Conservation (phyloP, 2,888 invertebrate species). For the Trichogramma evanescens region DNA sequence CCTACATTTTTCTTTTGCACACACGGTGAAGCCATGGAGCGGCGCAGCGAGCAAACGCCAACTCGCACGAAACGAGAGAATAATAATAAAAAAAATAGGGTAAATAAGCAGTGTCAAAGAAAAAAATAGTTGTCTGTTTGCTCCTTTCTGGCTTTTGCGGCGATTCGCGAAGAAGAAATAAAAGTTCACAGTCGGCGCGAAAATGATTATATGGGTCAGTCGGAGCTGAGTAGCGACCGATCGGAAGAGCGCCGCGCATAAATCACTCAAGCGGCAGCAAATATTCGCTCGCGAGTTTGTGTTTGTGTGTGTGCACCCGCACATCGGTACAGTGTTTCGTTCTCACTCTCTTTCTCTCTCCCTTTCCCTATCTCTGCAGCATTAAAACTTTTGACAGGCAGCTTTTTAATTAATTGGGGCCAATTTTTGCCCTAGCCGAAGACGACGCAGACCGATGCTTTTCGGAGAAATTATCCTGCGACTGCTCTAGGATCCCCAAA, state of each 20-base stretch:
- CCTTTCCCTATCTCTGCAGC: not conserved
- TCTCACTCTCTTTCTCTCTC: not conserved
- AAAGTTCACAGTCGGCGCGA: not conserved
- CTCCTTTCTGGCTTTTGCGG: not conserved
- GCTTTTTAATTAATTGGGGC: slow-evolving; percentile 11
- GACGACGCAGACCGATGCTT: too few species aligned
- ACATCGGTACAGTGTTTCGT: not conserved
- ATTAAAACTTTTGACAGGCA: not conserved
- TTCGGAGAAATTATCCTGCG: too few species aligned
- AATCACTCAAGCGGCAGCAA: slow-evolving; percentile 8
- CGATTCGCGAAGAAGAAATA: not conserved
- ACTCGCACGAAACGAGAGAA: too few species aligned
- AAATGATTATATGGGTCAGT: slow-evolving; percentile 17
- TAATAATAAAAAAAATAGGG: too few species aligned
- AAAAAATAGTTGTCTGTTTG: too few species aligned
- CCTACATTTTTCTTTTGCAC: too few species aligned
- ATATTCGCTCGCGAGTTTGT: not conserved
- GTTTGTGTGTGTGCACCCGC: not conserved
- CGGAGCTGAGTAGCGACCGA: not conserved
- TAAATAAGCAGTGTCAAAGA: too few species aligned
- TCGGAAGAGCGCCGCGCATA: slow-evolving; percentile 10
- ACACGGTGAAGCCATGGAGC: too few species aligned
- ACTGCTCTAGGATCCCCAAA: too few species aligned
- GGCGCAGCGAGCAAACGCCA: too few species aligned
- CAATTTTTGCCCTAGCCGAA: too few species aligned